Base-by-base conservation (phyloP, 2,113 vertebrate genomes). In the Hyperopisus bebe region DNA sequence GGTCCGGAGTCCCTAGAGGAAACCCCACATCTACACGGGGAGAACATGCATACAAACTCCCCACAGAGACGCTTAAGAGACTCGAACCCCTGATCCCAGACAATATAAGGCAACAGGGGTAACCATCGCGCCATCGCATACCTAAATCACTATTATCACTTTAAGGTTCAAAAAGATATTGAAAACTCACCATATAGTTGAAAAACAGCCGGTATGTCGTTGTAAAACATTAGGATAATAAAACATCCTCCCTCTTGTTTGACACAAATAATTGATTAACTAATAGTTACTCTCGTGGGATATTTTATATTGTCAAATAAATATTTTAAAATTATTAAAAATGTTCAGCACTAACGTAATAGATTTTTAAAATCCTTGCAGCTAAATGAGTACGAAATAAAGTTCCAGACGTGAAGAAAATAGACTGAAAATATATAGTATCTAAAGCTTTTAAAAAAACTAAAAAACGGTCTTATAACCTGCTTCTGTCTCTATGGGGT, bases 131-230 rank as follows among this genome's bases (percentile, higher is more conserved):
- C 55, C 55, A 21, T n/a, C 24, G n/a, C 9, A 47, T 11, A 27
- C n/a, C 3, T 50, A n/a, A 31, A 87, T 9, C 31, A 39, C 13
- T 53, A 58, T 55, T 19, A 35, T 87, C 27, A 35, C 8, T 46
- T 44, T 35, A 42, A 80, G 2, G 6, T 80, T 39, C 31, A 80
- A 42, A 19, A 80, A 42, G 35, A 35, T 19, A 1, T 77, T 39
- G n/a, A 21, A 92, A 6, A 42, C 96, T 95, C 93, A 98, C 97
- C 97, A 98, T 90, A 98, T 96, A 1, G 96, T 98, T 58, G 97
- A 93, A 42, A 98, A 98, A 91, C 96, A 96, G 90, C 97, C 97
- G 0, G 95, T 93, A 17, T 95, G 95, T 39, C 95, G 95, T 89
- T 95, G 95, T 70, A 98, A 93, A 53, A 97, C 96, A 3, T 91